Conservation (phyloP, 1,140 invertebrate genomes). For the Eriocheir sinensis region DNA sequence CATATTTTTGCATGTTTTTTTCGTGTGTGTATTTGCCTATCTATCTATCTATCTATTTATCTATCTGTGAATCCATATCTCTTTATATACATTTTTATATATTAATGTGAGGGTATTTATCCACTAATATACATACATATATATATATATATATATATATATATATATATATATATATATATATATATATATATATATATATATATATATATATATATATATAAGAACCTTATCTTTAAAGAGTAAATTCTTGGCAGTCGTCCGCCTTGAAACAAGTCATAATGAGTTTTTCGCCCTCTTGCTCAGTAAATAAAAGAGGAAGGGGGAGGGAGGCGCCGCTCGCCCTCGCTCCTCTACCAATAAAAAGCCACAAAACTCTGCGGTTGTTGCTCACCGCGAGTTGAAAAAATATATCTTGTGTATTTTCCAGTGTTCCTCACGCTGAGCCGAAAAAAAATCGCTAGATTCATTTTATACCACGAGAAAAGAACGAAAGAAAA, state of each 20-base stretch:
- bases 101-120: no score
- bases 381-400: slow-evolving; percentile 10
- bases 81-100: not conserved
- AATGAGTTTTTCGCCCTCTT: slow-evolving; percentile 24
- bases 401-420: slow-evolving; percentile 26
- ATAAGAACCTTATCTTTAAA: not conserved
- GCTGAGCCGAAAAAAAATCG: slow-evolving; percentile 1
- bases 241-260: not conserved
- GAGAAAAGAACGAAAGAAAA: slow-evolving; percentile 36
- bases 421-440: slow-evolving; percentile 28
- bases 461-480: slow-evolving; percentile 51
- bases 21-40: no score
- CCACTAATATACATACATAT: not conserved
- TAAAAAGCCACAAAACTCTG: slow-evolving; percentile 13
- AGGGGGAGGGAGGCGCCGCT: not conserved
- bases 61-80: not conserved
- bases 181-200: slow-evolving; percentile 28
- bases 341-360: not conserved
- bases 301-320: slow-evolving; percentile 15
- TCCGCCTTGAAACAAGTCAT: slow-evolving; percentile 23
- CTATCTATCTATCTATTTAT: not conserved
- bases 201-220: slow-evolving; percentile 27
- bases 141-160: slow-evolving; percentile 24
- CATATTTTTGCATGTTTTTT: no score
- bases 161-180: slow-evolving; percentile 28